Conservation (phyloP, 2,888 invertebrate species). For the Drosophila planitibia region DNA sequence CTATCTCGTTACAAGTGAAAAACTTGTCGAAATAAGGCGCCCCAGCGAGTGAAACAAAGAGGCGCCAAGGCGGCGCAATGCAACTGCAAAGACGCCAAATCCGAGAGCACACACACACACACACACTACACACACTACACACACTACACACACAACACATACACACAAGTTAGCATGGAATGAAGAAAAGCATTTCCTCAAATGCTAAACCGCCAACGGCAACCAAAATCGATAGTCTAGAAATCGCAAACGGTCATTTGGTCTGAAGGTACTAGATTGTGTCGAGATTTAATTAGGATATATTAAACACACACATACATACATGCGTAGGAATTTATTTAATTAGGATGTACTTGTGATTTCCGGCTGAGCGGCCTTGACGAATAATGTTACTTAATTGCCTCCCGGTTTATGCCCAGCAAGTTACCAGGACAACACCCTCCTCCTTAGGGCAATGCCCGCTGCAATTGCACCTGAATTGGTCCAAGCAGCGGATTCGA, state of each 20-base stretch:
- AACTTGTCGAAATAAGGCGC: conserved; percentile 15
- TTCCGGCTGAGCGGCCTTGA: conserved; percentile 22
- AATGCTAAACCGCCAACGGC: conserved; percentile 45
- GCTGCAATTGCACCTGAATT: conserved; percentile 18
- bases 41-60: conserved; percentile 35
- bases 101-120: background rate
- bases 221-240: conserved; percentile 63
- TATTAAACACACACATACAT: background rate
- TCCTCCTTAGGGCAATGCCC: conserved; percentile 57
- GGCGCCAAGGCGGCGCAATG: conserved; percentile 39
- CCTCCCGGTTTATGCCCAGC: background rate
- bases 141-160: background rate
- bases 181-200: conserved; percentile 28
- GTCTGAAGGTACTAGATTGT: background rate
- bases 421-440: conserved; percentile 57
- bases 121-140: background rate
- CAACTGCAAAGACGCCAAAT: conserved; percentile 32
- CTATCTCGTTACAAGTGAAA: conserved; percentile 4
- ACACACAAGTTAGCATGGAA: background rate
- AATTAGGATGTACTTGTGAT: conserved; percentile 50
- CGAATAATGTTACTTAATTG: background rate
- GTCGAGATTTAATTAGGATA: conserved; percentile 14
- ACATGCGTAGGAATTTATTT: background rate
- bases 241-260: conserved; percentile 24
- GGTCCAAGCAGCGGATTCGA: conserved; percentile 19